A percentile compares a stretch with the other conserved stretches of the same genome.
phyloP scores from a whole-genome alignment of 1,140 invertebrate species.

The Nasonia longicornis region DNA sequence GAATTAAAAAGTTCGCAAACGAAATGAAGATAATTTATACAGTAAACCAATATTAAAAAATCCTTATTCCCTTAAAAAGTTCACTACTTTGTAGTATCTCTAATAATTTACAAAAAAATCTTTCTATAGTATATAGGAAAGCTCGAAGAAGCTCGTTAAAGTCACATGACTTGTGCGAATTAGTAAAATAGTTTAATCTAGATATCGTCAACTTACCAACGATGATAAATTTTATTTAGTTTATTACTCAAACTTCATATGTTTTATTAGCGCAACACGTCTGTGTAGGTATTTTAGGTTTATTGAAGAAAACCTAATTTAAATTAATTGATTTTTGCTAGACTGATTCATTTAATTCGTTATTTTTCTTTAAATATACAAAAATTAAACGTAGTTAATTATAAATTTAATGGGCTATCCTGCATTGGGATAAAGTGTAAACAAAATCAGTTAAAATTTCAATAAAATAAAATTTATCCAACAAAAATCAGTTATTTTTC shows the following conservation, averaged over 20 bases:
- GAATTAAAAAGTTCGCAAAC: neutral
- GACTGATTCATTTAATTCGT: neutral
- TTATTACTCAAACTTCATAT: neutral
- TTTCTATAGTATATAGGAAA: conserved; percentile 9
- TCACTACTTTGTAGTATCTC: conserved; percentile 12
- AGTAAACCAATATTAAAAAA: neutral
- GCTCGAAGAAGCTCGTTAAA: conserved; percentile 29
- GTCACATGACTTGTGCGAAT: conserved; percentile 42
- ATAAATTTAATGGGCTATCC: neutral
- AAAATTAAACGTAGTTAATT: neutral
- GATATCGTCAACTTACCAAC: conserved; percentile 26
- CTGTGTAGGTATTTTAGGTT: neutral
- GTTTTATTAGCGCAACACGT: conserved; percentile 7
- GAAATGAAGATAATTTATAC: neutral
- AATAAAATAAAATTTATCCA: neutral
- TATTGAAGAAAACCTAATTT: neutral
- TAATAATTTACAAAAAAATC: conserved; percentile 3
- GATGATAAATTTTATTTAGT: conserved; percentile 22
- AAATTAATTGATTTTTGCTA: conserved; percentile 26
- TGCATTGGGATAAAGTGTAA: neutral
- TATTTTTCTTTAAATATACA: neutral
- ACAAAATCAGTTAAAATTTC: neutral
- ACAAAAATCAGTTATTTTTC: conserved; percentile 17
- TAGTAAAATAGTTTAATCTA: conserved; percentile 16
- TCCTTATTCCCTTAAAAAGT: neutral